Conservation (phyloP, 1,140 invertebrate species). For the Myzus persicae region DNA sequence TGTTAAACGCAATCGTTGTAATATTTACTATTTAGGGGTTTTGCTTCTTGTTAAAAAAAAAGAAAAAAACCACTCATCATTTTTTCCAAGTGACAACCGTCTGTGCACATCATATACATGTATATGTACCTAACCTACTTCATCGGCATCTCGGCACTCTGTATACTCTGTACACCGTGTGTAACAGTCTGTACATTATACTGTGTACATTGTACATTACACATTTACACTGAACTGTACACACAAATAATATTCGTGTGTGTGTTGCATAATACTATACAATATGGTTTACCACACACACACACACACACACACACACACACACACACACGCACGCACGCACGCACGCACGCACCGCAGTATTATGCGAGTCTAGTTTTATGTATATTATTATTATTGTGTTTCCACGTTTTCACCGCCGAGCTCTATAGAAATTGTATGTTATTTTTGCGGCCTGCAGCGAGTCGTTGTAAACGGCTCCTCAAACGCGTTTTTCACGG, state of each 20-base stretch:
- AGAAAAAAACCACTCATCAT: background rate
- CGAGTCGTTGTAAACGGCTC: background rate
- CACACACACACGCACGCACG: background rate
- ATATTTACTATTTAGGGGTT: background rate
- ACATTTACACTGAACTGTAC: background rate
- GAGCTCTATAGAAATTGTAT: background rate
- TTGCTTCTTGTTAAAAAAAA: background rate
- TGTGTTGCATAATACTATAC: background rate
- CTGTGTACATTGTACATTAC: background rate
- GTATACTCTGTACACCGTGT: background rate
- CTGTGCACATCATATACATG: background rate
- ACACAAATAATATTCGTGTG: background rate
- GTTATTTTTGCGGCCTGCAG: background rate
- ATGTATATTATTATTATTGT: background rate
- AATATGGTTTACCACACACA: background rate
- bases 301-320: background rate
- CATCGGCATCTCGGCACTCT: background rate
- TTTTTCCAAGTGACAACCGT: background rate
- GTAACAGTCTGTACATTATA: background rate
- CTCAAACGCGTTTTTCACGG: constrained; percentile 10
- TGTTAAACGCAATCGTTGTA: background rate
- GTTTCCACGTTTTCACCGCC: background rate
- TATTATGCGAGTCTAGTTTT: background rate
- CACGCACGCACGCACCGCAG: background rate
- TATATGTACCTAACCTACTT: constrained; percentile 10